A percentile compares a stretch with the other conserved stretches of the same genome.
phyloP scores from a whole-genome alignment of 2,113 vertebrate genomes.

The Calidris pugnax region DNA sequence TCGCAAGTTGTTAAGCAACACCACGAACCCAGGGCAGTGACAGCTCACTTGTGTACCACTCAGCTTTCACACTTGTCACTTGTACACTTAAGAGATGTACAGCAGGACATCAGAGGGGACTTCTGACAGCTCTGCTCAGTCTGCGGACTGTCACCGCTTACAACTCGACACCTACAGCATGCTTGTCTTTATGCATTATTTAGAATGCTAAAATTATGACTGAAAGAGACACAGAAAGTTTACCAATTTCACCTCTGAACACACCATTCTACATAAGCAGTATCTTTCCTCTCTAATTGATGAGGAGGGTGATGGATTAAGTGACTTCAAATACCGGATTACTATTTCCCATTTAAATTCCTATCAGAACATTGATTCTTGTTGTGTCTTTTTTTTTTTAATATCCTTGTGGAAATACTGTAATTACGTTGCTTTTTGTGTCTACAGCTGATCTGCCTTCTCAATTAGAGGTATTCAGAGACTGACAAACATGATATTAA shows the following conservation, averaged over 20 bases:
- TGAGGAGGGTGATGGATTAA: background rate
- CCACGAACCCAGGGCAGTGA: background rate
- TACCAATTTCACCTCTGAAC: background rate
- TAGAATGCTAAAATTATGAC: background rate
- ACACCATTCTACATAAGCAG: background rate
- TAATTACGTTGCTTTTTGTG: background rate
- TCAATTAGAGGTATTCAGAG: background rate
- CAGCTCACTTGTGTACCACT: background rate
- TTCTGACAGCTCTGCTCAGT: background rate
- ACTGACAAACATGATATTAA: background rate
- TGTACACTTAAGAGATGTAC: background rate
- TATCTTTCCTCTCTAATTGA: background rate
- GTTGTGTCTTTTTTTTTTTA: background rate
- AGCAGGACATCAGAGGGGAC: background rate
- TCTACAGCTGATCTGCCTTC: background rate
- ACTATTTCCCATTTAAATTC: background rate
- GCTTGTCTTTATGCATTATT: too few relatives aligned
- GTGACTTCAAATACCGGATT: background rate
- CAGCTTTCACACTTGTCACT: background rate
- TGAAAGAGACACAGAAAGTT: background rate
- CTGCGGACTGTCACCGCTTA: background rate
- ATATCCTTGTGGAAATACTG: background rate
- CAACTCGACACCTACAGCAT: background rate
- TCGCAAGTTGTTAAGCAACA: background rate
- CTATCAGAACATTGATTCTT: background rate